These are phyloP conservation scores for Tyrophagus putrescentiae DNA, from an alignment of 1,140 invertebrate species.

Conservation along the genomic window DNA sequence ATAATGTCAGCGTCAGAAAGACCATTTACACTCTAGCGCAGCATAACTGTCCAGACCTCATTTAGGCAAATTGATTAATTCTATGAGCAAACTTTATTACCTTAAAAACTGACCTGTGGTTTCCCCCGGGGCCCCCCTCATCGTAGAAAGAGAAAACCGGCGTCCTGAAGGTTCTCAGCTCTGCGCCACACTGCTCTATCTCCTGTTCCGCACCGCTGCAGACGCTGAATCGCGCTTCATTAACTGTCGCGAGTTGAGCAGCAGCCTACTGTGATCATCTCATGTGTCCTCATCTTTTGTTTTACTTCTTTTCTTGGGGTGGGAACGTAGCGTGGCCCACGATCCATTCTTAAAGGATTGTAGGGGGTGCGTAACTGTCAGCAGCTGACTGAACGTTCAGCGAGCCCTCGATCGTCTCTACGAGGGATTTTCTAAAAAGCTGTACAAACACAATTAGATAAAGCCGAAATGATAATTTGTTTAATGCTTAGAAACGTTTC, in stretches of 20 bases:
- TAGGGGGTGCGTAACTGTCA: neutral
- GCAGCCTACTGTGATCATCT: neutral
- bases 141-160: slow-evolving; percentile 85
- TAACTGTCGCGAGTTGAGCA: neutral
- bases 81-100: too few species aligned
- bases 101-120: too few species aligned
- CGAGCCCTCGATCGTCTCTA: neutral
- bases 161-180: slow-evolving; percentile 65
- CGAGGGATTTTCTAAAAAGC: too few species aligned
- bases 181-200: slow-evolving; percentile 72
- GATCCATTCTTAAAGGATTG: slow-evolving; percentile 11
- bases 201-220: slow-evolving; percentile 77
- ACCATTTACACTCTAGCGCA: too few species aligned
- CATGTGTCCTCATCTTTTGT: neutral
- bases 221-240: neutral
- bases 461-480: too few species aligned
- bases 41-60: too few species aligned
- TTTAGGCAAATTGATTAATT: too few species aligned
- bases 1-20: too few species aligned
- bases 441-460: too few species aligned
- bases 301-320: neutral
- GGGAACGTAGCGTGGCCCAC: too few species aligned
- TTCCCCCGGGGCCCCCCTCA: too few species aligned
- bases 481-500: too few species aligned
- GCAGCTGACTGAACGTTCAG: neutral